Conservation (phyloP, 1,140 invertebrate species). For the Diorhabda sublineata region DNA sequence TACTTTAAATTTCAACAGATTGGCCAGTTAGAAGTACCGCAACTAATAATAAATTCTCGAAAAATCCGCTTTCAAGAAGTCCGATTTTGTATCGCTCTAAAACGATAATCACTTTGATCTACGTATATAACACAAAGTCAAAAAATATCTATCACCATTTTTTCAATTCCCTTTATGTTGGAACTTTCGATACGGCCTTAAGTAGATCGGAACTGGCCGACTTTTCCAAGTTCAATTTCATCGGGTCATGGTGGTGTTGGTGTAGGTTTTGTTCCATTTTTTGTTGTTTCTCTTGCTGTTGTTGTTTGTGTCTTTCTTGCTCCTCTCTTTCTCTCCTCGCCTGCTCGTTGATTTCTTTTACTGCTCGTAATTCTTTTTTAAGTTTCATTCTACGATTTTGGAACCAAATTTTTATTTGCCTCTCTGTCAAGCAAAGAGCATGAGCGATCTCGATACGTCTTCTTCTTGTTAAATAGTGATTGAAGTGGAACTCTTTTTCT, state of each 20-base stretch:
- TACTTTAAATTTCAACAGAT: no score
- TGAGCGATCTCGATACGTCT: conserved; percentile 96
- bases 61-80: conserved; percentile 16
- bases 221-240: conserved; percentile 50
- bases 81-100: conserved; percentile 8
- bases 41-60: neutral
- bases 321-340: conserved; percentile 85
- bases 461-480: conserved; percentile 92
- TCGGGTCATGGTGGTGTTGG: conserved; percentile 58
- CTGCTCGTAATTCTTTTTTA: conserved; percentile 90
- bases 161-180: conserved; percentile 44
- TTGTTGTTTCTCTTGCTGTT: conserved; percentile 79
- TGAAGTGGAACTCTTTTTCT: conserved; percentile 99
- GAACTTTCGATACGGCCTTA: conserved; percentile 49
- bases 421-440: conserved; percentile 90
- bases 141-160: conserved; percentile 9
- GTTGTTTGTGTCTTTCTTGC: conserved; percentile 85
- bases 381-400: conserved; percentile 97
- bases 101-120: neutral
- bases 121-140: conserved; percentile 14
- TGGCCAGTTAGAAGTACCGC: neutral
- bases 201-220: conserved; percentile 41
- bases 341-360: conserved; percentile 93
- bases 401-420: conserved; percentile 98
- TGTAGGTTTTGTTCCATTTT: conserved; percentile 55